Evolutionary conservation across 2,888 invertebrate species (phyloP).

Genomic region (Sphaerolaimus hirsutus): DNA sequence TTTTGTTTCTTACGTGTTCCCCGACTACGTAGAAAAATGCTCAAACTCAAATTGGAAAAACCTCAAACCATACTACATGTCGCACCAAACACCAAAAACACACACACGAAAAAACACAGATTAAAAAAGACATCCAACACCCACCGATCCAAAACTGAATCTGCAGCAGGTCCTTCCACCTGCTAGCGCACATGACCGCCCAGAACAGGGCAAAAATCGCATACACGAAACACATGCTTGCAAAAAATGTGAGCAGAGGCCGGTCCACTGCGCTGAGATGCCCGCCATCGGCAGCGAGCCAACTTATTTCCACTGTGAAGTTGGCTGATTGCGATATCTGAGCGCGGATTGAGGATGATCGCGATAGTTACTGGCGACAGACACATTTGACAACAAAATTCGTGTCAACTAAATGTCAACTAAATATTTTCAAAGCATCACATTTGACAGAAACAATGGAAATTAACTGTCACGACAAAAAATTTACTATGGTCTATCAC

Average conservation of each 20-base stretch:
- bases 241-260: conserved; percentile 71
- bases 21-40: neutral
- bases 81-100: neutral
- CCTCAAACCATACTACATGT: neutral
- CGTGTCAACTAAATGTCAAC: too few relatives aligned
- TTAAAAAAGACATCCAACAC: neutral
- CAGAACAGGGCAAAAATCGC: conserved; percentile 54
- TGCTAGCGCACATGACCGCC: conserved; percentile 54
- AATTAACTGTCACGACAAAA: too few relatives aligned
- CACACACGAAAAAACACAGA: neutral
- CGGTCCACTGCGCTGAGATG: conserved; percentile 67
- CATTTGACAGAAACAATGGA: too few relatives aligned
- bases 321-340: neutral
- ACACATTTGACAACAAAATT: neutral
- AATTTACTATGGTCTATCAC: too few relatives aligned
- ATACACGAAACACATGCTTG: conserved; percentile 64
- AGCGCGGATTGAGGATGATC: neutral
- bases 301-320: conserved; percentile 1
- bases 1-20: neutral
- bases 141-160: conserved; percentile 81
- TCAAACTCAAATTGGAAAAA: neutral
- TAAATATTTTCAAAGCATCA: too few relatives aligned
- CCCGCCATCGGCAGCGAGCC: conserved; percentile 32
- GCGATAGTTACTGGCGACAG: neutral
- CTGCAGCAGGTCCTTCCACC: conserved; percentile 66